phyloP scores from a whole-genome alignment of 2,888 invertebrate species.

The Leptopilina myrica region DNA sequence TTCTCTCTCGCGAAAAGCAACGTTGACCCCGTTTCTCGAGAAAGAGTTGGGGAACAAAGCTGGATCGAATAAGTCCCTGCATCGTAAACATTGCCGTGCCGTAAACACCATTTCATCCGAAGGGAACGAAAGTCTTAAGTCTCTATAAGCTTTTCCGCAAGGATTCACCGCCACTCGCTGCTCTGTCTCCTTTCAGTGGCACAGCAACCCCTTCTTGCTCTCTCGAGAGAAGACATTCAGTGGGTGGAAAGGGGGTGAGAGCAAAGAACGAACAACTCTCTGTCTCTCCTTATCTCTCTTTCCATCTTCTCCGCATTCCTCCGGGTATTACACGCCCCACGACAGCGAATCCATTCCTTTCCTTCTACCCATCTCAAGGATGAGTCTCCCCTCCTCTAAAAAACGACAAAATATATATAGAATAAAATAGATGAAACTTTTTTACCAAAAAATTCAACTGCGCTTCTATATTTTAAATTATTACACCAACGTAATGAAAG shows the following conservation, averaged over 20 bases:
- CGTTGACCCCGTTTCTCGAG: slow-evolving; percentile 32
- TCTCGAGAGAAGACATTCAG: slow-evolving; percentile 41
- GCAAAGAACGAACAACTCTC: slow-evolving; percentile 33
- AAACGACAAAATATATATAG: slow-evolving; percentile 8
- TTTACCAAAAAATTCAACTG: not conserved
- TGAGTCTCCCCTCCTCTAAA: slow-evolving; percentile 1
- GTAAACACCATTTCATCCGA: slow-evolving; percentile 70
- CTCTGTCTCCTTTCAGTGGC: slow-evolving; percentile 46
- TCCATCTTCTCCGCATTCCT: slow-evolving; percentile 76
- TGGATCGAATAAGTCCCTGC: slow-evolving; percentile 28
- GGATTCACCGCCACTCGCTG: slow-evolving; percentile 64
- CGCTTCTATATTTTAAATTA: not conserved
- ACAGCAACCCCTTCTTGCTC: slow-evolving; percentile 53
- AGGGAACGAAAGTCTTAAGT: slow-evolving; percentile 67
- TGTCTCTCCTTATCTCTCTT: slow-evolving; percentile 70
- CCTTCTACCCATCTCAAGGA: slow-evolving; percentile 42
- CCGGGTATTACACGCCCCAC: slow-evolving; percentile 73
- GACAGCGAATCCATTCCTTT: slow-evolving; percentile 54
- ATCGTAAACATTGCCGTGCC: slow-evolving; percentile 52
- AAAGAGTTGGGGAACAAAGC: slow-evolving; percentile 5
- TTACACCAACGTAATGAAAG: no score
- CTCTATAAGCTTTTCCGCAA: slow-evolving; percentile 71
- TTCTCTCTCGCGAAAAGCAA: slow-evolving; percentile 34
- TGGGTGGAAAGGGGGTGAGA: slow-evolving; percentile 26
- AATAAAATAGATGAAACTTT: not conserved